Conservation (phyloP, 2,888 invertebrate genomes). For the Conus canariensis region DNA sequence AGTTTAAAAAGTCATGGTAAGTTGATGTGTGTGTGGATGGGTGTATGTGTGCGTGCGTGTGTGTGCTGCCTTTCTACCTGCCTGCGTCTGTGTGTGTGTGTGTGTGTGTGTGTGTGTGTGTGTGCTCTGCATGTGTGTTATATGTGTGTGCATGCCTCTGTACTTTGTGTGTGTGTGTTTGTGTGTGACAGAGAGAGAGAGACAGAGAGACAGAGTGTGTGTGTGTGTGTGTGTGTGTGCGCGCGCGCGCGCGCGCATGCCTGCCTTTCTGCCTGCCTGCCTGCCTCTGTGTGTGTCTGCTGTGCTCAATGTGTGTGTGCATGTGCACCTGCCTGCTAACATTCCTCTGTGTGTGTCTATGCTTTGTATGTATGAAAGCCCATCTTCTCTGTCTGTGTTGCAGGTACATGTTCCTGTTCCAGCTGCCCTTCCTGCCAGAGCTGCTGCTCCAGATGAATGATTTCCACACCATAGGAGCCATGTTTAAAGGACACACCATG, state of each 20-base stretch:
- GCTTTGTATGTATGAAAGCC: too few relatives aligned
- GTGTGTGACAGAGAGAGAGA: too few relatives aligned
- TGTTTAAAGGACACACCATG: conserved; percentile 15
- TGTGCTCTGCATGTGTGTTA: neutral
- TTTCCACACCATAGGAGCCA: conserved; percentile 34
- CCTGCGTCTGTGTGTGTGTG: neutral
- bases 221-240: neutral
- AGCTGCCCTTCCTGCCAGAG: conserved; percentile 51
- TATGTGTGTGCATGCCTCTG: neutral
- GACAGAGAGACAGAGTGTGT: neutral
- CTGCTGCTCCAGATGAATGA: conserved; percentile 28
- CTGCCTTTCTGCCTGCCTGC: too few relatives aligned
- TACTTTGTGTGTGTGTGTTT: too few relatives aligned
- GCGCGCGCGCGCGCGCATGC: too few relatives aligned
- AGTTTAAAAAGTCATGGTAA: conserved; percentile 72
- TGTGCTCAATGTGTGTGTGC: neutral
- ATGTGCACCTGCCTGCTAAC: too few relatives aligned
- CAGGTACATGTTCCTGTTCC: conserved; percentile 53
- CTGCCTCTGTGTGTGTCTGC: neutral
- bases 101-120: neutral
- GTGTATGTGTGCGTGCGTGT: neutral
- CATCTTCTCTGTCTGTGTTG: neutral
- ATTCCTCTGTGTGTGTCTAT: too few relatives aligned
- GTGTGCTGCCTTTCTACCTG: neutral
- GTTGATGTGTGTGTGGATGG: conserved; percentile 16